Base-by-base conservation (phyloP, 2,113 vertebrate genomes). In the Pseudorasbora parva region DNA sequence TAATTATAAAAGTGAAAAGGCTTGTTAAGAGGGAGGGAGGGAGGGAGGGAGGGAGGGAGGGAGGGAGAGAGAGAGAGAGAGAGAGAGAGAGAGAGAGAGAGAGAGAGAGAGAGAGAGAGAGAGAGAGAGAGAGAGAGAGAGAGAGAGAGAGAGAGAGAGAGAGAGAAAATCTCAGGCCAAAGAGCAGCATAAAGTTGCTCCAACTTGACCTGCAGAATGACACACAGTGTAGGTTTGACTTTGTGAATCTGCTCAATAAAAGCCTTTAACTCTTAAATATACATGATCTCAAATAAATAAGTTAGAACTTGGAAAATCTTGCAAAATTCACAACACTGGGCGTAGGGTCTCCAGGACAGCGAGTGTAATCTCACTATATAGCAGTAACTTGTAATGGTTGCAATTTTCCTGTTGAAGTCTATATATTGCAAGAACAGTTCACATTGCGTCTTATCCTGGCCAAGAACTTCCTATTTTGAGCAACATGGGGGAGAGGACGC, bases 231-330 rank as follows among this genome's bases (percentile, higher is more conserved):
- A 54, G 69, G 56, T 23, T 78, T 64, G 51, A 78, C 82, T 43
- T 14, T 69, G 23, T 27, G 41, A 84, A 84, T 62, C 41, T 57
- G 19, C 49, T 60, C 56, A 37, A 25, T 78, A 78, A 82, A 83
- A 82, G 15, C 78, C 68, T 27, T 60, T 19, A 41, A n/a, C 56
- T 64, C 45, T 86, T 47, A 79, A 86, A 83, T 57, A 86, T 78
- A 47, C 33, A 83, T 80, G 75, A 83, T 43, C 43, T 5, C 19
- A 54, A 45, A 79, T 74, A 62, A 79, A 82, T 82, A 82, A 86
- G 23, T 69, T 12, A 78, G 17, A 27, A 68, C 43, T 62, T 33
- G 9, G 43, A 37, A 68, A 27, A 68, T 81, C 27, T 54, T 21
- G 19, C 45, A 69, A 68, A 54, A 69, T 51, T 69, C 62, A 81